A percentile compares a stretch with the other conserved stretches of the same genome.
phyloP scores from a whole-genome alignment of 2,797 vertebrate species.

The Lindbergichthys nudifrons region DNA sequence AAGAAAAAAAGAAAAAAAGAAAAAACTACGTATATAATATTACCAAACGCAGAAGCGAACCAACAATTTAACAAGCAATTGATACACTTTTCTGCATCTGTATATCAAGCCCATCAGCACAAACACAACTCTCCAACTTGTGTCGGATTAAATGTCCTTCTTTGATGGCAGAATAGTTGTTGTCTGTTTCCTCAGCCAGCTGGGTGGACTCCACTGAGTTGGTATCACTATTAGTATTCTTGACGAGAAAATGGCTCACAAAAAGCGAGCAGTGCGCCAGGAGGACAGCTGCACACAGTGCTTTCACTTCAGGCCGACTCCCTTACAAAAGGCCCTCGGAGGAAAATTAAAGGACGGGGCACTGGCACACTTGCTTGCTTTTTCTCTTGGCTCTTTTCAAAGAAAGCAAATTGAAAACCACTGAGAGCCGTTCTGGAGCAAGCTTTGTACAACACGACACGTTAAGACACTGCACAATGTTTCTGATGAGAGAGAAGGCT shows the following conservation, averaged over 20 bases:
- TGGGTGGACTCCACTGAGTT: slow-evolving; percentile 69
- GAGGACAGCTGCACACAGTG: slow-evolving; percentile 82
- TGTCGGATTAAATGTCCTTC: slow-evolving; percentile 67
- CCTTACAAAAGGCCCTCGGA: slow-evolving; percentile 70
- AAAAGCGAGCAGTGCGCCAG: slow-evolving; percentile 74
- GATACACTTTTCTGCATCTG: slow-evolving; percentile 45
- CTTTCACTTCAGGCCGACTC: slow-evolving; percentile 76
- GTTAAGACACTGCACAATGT: slow-evolving; percentile 53
- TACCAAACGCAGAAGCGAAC: background rate
- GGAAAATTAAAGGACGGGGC: slow-evolving; percentile 79
- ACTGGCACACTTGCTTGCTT: slow-evolving; percentile 75
- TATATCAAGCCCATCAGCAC: slow-evolving; percentile 39
- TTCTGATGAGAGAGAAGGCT: slow-evolving; percentile 43
- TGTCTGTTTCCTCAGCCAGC: slow-evolving; percentile 78
- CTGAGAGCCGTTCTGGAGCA: slow-evolving; percentile 56
- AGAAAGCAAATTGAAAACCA: slow-evolving; percentile 70
- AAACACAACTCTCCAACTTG: slow-evolving; percentile 62
- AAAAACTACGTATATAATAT: background rate
- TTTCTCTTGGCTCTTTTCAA: slow-evolving; percentile 70
- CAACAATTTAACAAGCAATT: slow-evolving; percentile 14
- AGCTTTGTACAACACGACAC: slow-evolving; percentile 57
- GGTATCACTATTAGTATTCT: slow-evolving; percentile 83
- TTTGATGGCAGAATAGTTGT: slow-evolving; percentile 74
- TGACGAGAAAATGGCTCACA: slow-evolving; percentile 72
- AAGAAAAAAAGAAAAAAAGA: background rate